A percentile compares a stretch with the other conserved stretches of the same genome.
Conservation (phyloP, 1,140 invertebrate species). For the Andricus grossulariae region DNA sequence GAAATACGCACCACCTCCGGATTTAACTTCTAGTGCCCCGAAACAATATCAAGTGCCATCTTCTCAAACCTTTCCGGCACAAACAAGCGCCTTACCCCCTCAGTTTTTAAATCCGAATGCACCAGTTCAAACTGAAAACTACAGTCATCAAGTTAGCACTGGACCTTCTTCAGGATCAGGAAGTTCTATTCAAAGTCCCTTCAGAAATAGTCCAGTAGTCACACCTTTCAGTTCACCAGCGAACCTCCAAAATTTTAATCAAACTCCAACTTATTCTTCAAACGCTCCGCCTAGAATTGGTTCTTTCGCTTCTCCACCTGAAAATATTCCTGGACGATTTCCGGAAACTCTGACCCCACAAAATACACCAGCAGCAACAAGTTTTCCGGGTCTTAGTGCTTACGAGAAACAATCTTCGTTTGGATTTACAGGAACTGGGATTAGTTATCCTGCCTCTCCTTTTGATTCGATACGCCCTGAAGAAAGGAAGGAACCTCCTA, state of each 20-base stretch:
- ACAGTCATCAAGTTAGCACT: conserved; percentile 39
- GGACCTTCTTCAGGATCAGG: conserved; percentile 50
- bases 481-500: background rate
- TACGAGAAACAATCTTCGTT: conserved; percentile 30
- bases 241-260: conserved; percentile 37
- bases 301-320: conserved; percentile 51
- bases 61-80: conserved; percentile 37
- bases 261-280: conserved; percentile 30
- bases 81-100: conserved; percentile 19
- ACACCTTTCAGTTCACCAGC: background rate
- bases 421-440: background rate
- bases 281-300: conserved; percentile 25
- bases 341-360: conserved; percentile 67
- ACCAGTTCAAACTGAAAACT: conserved; percentile 35
- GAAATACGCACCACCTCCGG: conserved; percentile 70
- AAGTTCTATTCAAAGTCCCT: conserved; percentile 55
- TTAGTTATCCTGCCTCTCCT: conserved; percentile 38
- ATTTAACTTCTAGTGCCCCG: conserved; percentile 55
- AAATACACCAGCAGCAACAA: conserved; percentile 67
- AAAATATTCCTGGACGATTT: conserved; percentile 56
- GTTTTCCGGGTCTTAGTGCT: conserved; percentile 56
- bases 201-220: conserved; percentile 57
- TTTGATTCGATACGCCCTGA: conserved; percentile 34
- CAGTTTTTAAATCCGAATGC: conserved; percentile 55
- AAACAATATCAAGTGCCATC: conserved; percentile 39